These are phyloP conservation scores for Thripadectes ignobilis DNA, from an alignment of 2,797 vertebrate genomes.

Conservation along the genomic window DNA sequence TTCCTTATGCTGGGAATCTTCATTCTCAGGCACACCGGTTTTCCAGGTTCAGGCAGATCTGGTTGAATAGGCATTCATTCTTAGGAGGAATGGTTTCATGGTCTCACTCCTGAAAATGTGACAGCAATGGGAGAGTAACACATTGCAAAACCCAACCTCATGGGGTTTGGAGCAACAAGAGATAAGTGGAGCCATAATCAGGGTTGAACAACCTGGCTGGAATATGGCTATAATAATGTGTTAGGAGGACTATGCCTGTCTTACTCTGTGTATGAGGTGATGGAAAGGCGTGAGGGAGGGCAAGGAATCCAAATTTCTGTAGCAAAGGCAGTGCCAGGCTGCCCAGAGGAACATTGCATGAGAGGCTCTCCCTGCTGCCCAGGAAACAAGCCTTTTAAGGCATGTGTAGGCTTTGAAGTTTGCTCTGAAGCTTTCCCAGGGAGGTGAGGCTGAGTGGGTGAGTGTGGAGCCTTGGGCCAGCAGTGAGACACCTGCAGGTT, in stretches of 20 bases:
- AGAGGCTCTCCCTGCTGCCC: background rate
- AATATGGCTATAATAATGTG: background rate
- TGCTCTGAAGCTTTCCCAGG: background rate
- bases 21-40: background rate
- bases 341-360: background rate
- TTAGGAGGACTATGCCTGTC: background rate
- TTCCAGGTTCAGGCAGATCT: background rate
- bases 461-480: background rate
- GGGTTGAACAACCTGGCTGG: background rate
- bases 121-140: background rate
- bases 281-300: background rate
- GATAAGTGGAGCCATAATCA: background rate
- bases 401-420: background rate
- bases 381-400: background rate
- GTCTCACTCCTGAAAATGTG: background rate
- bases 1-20: background rate
- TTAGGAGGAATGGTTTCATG: background rate
- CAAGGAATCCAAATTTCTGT: background rate
- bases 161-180: background rate
- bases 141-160: background rate
- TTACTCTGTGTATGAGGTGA: background rate
- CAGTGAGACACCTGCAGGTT: background rate
- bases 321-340: background rate
- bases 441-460: conserved; percentile 30
- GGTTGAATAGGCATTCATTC: background rate